These are phyloP conservation scores for Trilocha varians DNA, from an alignment of 2,888 invertebrate genomes.

Conservation along the genomic window DNA sequence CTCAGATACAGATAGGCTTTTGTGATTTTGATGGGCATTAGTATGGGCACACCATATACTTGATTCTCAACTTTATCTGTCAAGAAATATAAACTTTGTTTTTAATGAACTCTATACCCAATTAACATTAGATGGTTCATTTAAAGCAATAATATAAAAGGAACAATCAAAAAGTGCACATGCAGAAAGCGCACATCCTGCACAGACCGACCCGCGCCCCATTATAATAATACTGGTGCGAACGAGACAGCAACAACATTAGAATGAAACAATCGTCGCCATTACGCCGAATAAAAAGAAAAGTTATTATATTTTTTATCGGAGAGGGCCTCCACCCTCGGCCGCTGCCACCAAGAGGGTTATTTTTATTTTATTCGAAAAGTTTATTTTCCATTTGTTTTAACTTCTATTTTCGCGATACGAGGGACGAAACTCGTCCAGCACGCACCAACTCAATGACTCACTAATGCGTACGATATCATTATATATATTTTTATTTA, in stretches of 20 bases:
- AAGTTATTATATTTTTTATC: constrained; percentile 74
- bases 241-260: constrained; percentile 58
- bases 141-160: too few species aligned
- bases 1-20: too few species aligned
- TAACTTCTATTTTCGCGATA: constrained; percentile 66
- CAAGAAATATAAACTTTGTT: too few species aligned
- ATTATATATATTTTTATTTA: constrained; percentile 72
- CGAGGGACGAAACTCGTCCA: constrained; percentile 54
- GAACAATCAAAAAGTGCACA: constrained; percentile 19
- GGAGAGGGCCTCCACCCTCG: constrained; percentile 68
- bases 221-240: constrained; percentile 58
- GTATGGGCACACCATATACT: too few species aligned
- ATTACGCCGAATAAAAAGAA: constrained; percentile 72
- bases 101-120: too few species aligned
- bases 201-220: constrained; percentile 35
- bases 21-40: too few species aligned
- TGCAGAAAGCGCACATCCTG: constrained; percentile 15
- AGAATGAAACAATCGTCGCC: constrained; percentile 66
- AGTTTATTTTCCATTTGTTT: constrained; percentile 73
- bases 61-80: too few species aligned
- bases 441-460: constrained; percentile 65
- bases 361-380: constrained; percentile 73
- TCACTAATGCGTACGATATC: constrained; percentile 70
- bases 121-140: too few species aligned
- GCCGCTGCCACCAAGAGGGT: constrained; percentile 64